Evolutionary conservation across 1,140 invertebrate species (phyloP), one percentile per base, ranked within the genome.

Genomic region (Periplaneta americana): DNA sequence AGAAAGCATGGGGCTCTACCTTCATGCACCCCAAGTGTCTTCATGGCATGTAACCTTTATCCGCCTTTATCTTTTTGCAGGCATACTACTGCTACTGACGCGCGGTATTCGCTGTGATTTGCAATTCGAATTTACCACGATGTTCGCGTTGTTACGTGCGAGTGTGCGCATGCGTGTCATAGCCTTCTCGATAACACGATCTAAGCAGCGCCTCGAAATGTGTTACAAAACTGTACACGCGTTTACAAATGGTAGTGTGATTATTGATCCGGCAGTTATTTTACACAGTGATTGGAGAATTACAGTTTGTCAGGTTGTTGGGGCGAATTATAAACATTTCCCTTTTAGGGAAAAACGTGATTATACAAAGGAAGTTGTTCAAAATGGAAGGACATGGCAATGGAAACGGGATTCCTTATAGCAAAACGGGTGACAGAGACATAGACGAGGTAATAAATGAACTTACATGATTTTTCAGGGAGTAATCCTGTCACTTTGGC

Each of bases 391-490:
- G 35, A 22, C 13, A 17, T 0, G 48, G 48, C 22, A 78, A 78
- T 6, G 76, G 76, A 76, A 82, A 82, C 34, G 48, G 66, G 34
- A 82, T 82, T 18, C 83, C 87, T 36, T 90, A 88, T 81, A 91
- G 91, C 35, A 87, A 88, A 82, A 89, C 85, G 80, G 91, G 91
- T 34, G 89, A 91, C 82, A 89, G 88, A 82, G 86, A 87, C 17
- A 90, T 92, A 85, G 92, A 93, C 87, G 91, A 93, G 89, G 92
- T 93, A 87, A 87, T 85, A 84, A 80, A 36, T 34, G n/a, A 5
- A 8, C 22, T 34, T 10, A 17, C 2, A 74, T 1, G 15, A 34
- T 22, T 31, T 80, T 66, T 80, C 13, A 22, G 18, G 22, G 31
- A n/a, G 36, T 35, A 31, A 28, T 22, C 36, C 34, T 18, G 33